Evolutionary conservation across 2,888 invertebrate species (phyloP).

Genomic region (Drosophila tanythrix): DNA sequence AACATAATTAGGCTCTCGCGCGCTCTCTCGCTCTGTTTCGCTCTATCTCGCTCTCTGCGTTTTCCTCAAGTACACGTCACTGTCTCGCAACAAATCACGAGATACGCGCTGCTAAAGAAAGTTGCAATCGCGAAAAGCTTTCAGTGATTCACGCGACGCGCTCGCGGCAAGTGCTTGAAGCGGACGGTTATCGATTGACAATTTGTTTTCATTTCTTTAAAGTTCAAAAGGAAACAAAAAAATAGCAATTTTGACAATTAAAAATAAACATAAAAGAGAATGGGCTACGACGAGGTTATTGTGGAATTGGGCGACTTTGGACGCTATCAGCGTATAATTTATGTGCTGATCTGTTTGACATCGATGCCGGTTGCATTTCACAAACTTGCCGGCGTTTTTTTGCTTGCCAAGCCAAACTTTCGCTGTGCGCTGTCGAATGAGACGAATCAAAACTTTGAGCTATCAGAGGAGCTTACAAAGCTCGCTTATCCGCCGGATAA

Average conservation of each 20-base stretch:
- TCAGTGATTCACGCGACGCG: slow-evolving; percentile 35
- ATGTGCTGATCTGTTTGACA: slow-evolving; percentile 89
- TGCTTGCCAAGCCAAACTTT: slow-evolving; percentile 88
- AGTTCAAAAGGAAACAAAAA: neutral
- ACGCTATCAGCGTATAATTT: slow-evolving; percentile 89
- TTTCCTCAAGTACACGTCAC: slow-evolving; percentile 48
- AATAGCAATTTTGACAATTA: neutral
- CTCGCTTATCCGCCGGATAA: slow-evolving; percentile 86
- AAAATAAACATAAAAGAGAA: slow-evolving; percentile 66
- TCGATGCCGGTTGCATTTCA: slow-evolving; percentile 90
- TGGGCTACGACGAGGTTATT: slow-evolving; percentile 91
- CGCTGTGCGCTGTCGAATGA: slow-evolving; percentile 88
- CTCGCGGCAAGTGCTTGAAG: slow-evolving; percentile 1
- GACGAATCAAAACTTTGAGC: slow-evolving; percentile 68
- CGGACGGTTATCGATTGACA: neutral
- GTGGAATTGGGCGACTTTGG: slow-evolving; percentile 90
- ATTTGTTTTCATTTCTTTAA: neutral
- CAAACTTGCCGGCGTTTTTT: slow-evolving; percentile 90
- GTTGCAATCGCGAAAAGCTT: slow-evolving; percentile 9
- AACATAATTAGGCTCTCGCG: neutral
- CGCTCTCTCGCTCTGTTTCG: neutral
- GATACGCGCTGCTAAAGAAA: slow-evolving; percentile 33
- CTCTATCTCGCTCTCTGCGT: slow-evolving; percentile 4
- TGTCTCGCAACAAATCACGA: slow-evolving; percentile 34
- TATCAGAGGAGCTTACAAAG: slow-evolving; percentile 85